These are phyloP conservation scores for Phoeniculus purpureus DNA, from an alignment of 2,797 vertebrate genomes.

Conservation along the genomic window DNA sequence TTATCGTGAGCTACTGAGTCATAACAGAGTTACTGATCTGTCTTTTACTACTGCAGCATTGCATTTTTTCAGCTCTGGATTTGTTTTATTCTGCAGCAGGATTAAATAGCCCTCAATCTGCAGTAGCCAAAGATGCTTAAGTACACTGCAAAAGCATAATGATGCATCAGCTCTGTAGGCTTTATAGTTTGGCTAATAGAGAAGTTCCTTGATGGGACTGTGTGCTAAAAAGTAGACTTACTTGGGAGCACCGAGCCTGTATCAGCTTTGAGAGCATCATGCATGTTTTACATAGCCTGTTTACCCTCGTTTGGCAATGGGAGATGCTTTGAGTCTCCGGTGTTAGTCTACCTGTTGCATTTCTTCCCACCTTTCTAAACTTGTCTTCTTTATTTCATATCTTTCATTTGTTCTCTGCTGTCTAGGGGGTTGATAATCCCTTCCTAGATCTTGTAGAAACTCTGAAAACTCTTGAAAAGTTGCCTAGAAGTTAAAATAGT, in stretches of 20 bases:
- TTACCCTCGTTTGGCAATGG: not conserved
- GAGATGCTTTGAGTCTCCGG: not conserved
- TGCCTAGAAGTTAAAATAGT: not conserved
- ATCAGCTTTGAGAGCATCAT: not conserved
- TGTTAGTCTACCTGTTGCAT: not conserved
- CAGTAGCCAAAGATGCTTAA: conserved; percentile 11
- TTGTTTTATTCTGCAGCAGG: conserved; percentile 39
- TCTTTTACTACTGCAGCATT: conserved; percentile 32
- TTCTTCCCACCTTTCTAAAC: conserved; percentile 24
- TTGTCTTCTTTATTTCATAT: conserved; percentile 2
- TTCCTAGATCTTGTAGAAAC: not conserved
- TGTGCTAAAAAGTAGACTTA: conserved; percentile 3
- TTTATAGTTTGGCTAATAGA: conserved; percentile 1
- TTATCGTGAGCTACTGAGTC: conserved; percentile 57
- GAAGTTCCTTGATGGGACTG: not conserved
- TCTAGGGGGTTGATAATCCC: not conserved
- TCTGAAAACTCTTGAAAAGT: not conserved
- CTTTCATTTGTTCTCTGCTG: not conserved
- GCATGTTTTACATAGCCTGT: not conserved
- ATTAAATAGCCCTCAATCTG: conserved; percentile 47
- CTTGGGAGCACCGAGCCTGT: not conserved
- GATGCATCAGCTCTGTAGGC: conserved; percentile 3
- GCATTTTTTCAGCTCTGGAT: conserved; percentile 39
- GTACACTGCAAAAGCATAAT: not conserved
- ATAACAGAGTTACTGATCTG: conserved; percentile 37